Evolutionary conservation across 1,140 invertebrate genomes (phyloP).

Genomic region (Drosophila albomicans): DNA sequence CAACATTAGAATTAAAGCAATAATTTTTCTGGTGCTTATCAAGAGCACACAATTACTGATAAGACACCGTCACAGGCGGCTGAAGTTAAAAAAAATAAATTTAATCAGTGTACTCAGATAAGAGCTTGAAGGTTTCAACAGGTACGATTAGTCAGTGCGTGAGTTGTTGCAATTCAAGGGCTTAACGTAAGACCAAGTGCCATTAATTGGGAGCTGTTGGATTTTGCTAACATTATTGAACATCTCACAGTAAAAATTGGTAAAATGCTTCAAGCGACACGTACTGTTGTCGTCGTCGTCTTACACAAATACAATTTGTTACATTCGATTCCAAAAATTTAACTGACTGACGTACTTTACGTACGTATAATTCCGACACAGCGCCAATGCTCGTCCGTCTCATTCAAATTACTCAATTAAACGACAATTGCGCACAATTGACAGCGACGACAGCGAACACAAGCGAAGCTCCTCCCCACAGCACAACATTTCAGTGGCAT

Average conservation of each 20-base stretch:
- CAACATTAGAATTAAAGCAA: conserved; percentile 76
- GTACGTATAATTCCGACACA: conserved; percentile 14
- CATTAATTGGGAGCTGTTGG: conserved; percentile 10
- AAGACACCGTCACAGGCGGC: conserved; percentile 51
- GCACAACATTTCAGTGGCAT: conserved; percentile 37
- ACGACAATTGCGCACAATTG: conserved; percentile 69
- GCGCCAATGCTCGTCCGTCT: conserved; percentile 36
- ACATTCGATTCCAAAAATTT: conserved; percentile 55
- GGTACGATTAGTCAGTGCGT: conserved; percentile 46
- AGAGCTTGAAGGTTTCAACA: conserved; percentile 68
- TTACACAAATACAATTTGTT: conserved; percentile 33
- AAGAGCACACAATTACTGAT: conserved; percentile 68
- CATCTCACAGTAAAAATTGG: conserved; percentile 15
- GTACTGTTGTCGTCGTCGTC: conserved; percentile 17
- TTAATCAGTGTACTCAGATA: conserved; percentile 69
- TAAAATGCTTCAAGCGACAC: conserved; percentile 29
- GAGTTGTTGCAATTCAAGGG: conserved; percentile 21
- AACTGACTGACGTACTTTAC: conserved; percentile 21
- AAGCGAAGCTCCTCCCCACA: conserved; percentile 28
- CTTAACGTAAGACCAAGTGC: conserved; percentile 38
- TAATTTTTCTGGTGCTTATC: conserved; percentile 70
- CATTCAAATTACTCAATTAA: conserved; percentile 70
- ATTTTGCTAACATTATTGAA: conserved; percentile 5
- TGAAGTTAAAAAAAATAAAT: conserved; percentile 68
- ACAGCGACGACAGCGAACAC: conserved; percentile 35